phyloP scores from a whole-genome alignment of 2,797 vertebrate species.

The Chaenodraco wilsoni region DNA sequence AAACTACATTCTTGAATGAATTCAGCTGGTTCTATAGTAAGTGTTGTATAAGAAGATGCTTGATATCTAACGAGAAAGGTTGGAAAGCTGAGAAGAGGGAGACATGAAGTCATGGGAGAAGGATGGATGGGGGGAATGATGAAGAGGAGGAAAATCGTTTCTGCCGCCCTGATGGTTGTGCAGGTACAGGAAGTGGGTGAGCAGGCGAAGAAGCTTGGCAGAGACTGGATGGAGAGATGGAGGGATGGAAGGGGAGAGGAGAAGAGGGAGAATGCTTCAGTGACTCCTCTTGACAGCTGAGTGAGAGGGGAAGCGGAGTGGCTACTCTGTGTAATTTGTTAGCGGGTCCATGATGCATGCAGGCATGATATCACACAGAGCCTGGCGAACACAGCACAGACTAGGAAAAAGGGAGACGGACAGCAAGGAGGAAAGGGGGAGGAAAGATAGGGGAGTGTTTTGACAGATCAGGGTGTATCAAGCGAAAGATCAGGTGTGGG shows the following conservation, averaged over 20 bases:
- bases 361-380: conserved; percentile 75
- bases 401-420: conserved; percentile 32
- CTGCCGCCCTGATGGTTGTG: conserved; percentile 48
- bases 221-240: conserved; percentile 45
- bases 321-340: conserved; percentile 85
- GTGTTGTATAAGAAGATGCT: not conserved
- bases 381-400: conserved; percentile 59
- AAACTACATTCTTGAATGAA: not conserved
- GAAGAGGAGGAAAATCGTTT: conserved; percentile 43
- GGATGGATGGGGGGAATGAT: conserved; percentile 45
- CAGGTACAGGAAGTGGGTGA: conserved; percentile 45
- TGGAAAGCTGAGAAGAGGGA: conserved; percentile 15
- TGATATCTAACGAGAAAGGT: conserved; percentile 16
- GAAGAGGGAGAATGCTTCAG: conserved; percentile 73
- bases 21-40: not conserved
- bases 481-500: conserved; percentile 51
- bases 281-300: conserved; percentile 83
- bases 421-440: conserved; percentile 28
- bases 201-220: conserved; percentile 36
- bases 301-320: conserved; percentile 81
- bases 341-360: conserved; percentile 81
- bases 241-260: conserved; percentile 55
- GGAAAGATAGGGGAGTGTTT: conserved; percentile 36
- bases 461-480: conserved; percentile 66
- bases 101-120: conserved; percentile 36